Evolutionary conservation across 2,888 invertebrate genomes (phyloP).

Genomic region (Sycophila texana): DNA sequence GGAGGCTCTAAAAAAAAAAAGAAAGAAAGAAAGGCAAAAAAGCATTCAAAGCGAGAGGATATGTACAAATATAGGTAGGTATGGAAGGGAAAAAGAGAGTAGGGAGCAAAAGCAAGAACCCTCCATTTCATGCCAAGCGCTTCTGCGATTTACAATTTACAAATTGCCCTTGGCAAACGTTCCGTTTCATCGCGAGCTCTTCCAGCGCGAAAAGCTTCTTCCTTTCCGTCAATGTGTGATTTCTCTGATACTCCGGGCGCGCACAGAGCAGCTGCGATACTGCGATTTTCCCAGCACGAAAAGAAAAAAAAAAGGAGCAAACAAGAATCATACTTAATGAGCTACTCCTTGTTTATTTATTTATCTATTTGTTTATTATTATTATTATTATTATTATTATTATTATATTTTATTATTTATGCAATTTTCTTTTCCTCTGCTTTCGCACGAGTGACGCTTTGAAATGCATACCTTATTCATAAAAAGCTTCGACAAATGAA

Average conservation of each 20-base stretch:
- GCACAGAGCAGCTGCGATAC: not conserved
- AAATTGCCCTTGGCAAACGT: constrained; percentile 66
- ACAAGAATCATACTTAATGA: too few species aligned
- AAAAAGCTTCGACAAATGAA: too few species aligned
- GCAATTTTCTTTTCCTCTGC: too few species aligned
- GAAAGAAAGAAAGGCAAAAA: not conserved
- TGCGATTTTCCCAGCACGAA: not conserved
- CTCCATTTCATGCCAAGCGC: constrained; percentile 44
- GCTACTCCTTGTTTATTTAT: too few species aligned
- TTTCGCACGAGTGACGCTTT: too few species aligned
- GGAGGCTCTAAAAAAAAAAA: not conserved
- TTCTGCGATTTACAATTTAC: constrained; percentile 65
- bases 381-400: too few species aligned
- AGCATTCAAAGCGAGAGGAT: not conserved
- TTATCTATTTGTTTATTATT: too few species aligned
- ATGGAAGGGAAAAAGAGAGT: not conserved
- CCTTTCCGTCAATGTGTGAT: constrained; percentile 33
- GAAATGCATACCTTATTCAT: too few species aligned
- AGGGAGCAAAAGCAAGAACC: not conserved
- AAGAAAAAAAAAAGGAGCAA: too few species aligned
- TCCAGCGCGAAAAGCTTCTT: constrained; percentile 45
- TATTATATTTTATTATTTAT: too few species aligned
- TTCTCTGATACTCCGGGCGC: constrained; percentile 4
- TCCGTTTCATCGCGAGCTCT: constrained; percentile 49
- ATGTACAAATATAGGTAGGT: constrained; percentile 6